These are phyloP conservation scores for Sinocyclocheilus rhinocerous DNA, from an alignment of 2,113 vertebrate genomes.

Conservation along the genomic window DNA sequence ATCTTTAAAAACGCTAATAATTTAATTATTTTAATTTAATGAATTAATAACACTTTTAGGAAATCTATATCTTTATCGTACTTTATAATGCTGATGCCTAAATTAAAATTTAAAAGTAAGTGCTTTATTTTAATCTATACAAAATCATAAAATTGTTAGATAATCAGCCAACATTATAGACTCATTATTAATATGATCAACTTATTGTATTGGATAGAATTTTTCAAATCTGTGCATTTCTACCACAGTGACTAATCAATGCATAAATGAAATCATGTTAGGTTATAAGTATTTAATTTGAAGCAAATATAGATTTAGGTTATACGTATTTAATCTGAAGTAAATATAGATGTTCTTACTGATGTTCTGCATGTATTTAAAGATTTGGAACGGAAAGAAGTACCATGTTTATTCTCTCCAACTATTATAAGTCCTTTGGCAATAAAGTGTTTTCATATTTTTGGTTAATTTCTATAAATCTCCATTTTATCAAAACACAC, in stretches of 20 bases:
- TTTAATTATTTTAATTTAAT: background rate
- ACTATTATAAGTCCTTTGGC: background rate
- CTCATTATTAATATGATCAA: background rate
- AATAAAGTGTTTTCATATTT: background rate
- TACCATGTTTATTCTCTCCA: background rate
- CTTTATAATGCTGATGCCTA: too few species aligned
- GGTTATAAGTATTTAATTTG: background rate
- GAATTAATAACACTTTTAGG: too few species aligned
- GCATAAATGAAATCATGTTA: background rate
- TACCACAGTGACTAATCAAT: background rate
- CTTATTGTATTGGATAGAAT: background rate
- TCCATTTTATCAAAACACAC: background rate
- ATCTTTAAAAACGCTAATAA: background rate
- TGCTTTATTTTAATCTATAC: background rate
- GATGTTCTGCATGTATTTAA: background rate
- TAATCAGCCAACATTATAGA: background rate
- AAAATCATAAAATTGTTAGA: background rate
- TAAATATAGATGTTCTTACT: background rate
- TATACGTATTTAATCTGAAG: background rate
- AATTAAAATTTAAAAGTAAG: background rate
- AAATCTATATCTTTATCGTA: too few species aligned
- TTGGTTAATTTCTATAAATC: background rate
- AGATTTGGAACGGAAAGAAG: background rate
- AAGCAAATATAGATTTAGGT: background rate
- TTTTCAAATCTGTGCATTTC: background rate